A percentile compares a stretch with the other conserved stretches of the same genome.
Evolutionary conservation across 2,888 invertebrate genomes (phyloP).

Genomic region (Noctua janthina): DNA sequence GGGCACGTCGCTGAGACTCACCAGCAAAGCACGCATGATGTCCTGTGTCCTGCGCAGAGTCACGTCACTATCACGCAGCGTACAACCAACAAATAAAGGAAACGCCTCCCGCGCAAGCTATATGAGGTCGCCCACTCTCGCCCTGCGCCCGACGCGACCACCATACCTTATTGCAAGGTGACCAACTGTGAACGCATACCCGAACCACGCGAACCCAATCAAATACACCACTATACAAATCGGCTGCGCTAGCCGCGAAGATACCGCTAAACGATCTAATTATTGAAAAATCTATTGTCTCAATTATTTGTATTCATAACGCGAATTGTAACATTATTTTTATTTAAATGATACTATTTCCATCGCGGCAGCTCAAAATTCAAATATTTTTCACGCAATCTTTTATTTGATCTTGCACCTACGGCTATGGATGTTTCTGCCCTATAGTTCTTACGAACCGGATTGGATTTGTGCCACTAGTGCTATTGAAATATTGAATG

Average conservation of each 20-base stretch:
- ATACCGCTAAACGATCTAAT: constrained; percentile 87
- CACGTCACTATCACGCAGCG: constrained; percentile 87
- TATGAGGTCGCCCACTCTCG: constrained; percentile 90
- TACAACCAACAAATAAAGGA: constrained; percentile 89
- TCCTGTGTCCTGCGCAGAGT: constrained; percentile 73
- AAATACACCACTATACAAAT: constrained; percentile 82
- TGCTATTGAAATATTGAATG: constrained; percentile 62
- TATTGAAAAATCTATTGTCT: constrained; percentile 79
- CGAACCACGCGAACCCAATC: constrained; percentile 66
- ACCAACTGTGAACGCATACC: constrained; percentile 82
- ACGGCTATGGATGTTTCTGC: constrained; percentile 34
- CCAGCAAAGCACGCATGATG: constrained; percentile 88
- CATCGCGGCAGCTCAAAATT: constrained; percentile 32
- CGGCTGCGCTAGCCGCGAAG: constrained; percentile 78
- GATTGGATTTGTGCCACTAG: constrained; percentile 58
- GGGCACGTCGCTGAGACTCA: constrained; percentile 78
- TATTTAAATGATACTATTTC: constrained; percentile 59
- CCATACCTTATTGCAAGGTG: constrained; percentile 89
- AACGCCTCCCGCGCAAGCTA: constrained; percentile 86
- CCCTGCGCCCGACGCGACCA: constrained; percentile 86
- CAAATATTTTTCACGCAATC: constrained; percentile 23
- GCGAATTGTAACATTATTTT: constrained; percentile 61
- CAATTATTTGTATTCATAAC: constrained; percentile 74
- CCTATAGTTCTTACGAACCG: constrained; percentile 57
- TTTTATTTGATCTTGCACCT: constrained; percentile 20